Percentiles rank a stretch among this genome's conserved stretches.
These are phyloP conservation scores for Petrosia ficiformis DNA, from an alignment of 37 sponge, comb jelly and placozoan genomes.

Conservation along the genomic window DNA sequence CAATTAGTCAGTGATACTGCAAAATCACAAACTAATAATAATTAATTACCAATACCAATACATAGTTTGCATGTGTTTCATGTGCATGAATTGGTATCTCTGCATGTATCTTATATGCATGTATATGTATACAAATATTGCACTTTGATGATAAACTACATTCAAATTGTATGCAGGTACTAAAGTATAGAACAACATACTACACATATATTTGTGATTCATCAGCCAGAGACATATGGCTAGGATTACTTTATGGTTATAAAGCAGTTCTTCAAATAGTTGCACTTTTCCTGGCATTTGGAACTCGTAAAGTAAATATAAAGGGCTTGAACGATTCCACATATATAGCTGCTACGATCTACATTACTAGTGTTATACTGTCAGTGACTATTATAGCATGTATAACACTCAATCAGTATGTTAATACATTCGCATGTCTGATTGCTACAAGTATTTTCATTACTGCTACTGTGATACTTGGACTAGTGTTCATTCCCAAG, in stretches of 20 bases:
- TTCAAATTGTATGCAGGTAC: constrained; percentile 2
- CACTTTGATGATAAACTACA: neutral
- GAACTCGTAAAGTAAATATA: constrained; percentile 55
- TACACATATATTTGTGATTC: constrained; percentile 27
- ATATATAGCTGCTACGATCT: constrained; percentile 43
- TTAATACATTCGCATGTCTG: constrained; percentile 21
- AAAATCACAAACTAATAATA: no score
- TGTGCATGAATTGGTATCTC: no score
- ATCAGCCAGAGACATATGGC: constrained; percentile 7
- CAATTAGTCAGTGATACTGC: no score
- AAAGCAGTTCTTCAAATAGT: constrained; percentile 36
- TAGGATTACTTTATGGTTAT: constrained; percentile 52
- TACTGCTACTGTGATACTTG: constrained; percentile 32
- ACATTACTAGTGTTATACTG: constrained; percentile 42
- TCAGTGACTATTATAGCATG: constrained; percentile 26
- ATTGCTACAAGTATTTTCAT: constrained; percentile 10
- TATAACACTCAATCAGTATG: constrained; percentile 9
- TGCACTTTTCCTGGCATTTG: constrained; percentile 44
- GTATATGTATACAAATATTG: neutral
- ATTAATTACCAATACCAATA: no score
- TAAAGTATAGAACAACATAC: neutral
- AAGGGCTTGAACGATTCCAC: constrained; percentile 54
- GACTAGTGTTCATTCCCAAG: constrained; percentile 45
- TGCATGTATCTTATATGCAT: no score
- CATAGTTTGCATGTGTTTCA: no score